phyloP scores from a whole-genome alignment of 2,888 invertebrate species.

The Drosophila diplacantha region DNA sequence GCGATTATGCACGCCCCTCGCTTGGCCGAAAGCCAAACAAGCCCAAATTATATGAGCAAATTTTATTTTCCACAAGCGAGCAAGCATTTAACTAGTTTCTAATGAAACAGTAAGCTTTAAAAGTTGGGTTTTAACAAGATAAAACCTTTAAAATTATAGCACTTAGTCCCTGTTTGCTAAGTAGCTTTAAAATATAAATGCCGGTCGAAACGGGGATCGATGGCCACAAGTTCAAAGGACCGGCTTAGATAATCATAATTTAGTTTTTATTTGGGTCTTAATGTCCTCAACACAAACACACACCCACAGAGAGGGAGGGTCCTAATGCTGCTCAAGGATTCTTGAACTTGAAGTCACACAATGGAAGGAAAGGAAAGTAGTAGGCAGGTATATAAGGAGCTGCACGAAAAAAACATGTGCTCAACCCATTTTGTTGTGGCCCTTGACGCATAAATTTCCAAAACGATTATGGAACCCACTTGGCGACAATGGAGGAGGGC shows the following conservation, averaged over 20 bases:
- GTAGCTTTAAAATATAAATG: slow-evolving; percentile 19
- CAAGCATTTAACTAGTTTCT: slow-evolving; percentile 5
- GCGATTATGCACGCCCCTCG: slow-evolving; percentile 47
- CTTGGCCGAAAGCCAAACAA: slow-evolving; percentile 32
- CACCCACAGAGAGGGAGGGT: neutral
- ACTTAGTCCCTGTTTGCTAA: neutral
- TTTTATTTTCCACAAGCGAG: slow-evolving; percentile 6
- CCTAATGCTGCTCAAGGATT: slow-evolving; percentile 38
- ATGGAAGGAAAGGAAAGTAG: neutral
- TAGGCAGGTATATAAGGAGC: slow-evolving; percentile 16
- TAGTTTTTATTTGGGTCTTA: slow-evolving; percentile 34
- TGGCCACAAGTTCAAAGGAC: slow-evolving; percentile 20
- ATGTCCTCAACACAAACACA: slow-evolving; percentile 6
- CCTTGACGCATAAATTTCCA: slow-evolving; percentile 65
- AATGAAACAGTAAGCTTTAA: neutral
- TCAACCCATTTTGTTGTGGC: slow-evolving; percentile 42
- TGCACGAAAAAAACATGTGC: slow-evolving; percentile 51
- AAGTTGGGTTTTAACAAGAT: neutral
- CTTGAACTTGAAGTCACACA: slow-evolving; percentile 48
- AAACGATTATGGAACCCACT: slow-evolving; percentile 63
- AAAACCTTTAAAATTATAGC: neutral
- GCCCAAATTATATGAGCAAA: slow-evolving; percentile 20
- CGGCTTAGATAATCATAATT: slow-evolving; percentile 41
- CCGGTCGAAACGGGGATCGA: slow-evolving; percentile 10
- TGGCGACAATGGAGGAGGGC: neutral